Conservation (phyloP, 1,140 invertebrate species). For the Idris sp. region DNA sequence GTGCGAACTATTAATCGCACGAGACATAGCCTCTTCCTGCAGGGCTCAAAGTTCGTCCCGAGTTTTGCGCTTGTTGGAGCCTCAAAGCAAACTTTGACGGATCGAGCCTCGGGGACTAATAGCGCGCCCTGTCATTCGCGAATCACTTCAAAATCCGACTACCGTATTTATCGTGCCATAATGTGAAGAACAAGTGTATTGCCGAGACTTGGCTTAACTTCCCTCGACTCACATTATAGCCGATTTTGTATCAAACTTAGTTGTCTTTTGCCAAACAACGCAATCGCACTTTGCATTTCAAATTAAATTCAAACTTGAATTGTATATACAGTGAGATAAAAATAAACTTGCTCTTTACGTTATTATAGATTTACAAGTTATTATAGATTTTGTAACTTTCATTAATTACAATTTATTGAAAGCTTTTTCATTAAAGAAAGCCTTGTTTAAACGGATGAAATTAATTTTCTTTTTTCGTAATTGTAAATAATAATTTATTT, state of each 20-base stretch:
- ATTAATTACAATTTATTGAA: too few relatives aligned
- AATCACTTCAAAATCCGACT: conserved; percentile 60
- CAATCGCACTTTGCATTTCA: conserved; percentile 12
- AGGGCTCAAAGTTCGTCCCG: conserved; percentile 44
- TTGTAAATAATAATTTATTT: neutral
- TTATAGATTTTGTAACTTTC: too few relatives aligned
- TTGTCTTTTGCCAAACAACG: conserved; percentile 13
- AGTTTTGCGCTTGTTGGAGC: conserved; percentile 50
- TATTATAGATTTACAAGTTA: too few relatives aligned
- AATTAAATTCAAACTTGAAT: too few relatives aligned
- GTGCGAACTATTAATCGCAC: conserved; percentile 66
- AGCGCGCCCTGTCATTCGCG: conserved; percentile 49
- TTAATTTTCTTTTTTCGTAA: too few relatives aligned
- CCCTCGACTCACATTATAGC: conserved; percentile 31
- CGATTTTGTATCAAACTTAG: conserved; percentile 21
- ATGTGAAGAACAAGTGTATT: conserved; percentile 44
- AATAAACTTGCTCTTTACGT: too few relatives aligned
- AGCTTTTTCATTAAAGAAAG: too few relatives aligned
- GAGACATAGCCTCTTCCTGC: conserved; percentile 53
- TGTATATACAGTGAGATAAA: too few relatives aligned
- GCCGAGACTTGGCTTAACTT: conserved; percentile 41
- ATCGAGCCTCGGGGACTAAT: conserved; percentile 57
- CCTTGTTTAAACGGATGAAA: too few relatives aligned
- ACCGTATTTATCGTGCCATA: conserved; percentile 50
- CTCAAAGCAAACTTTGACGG: conserved; percentile 62